Evolutionary conservation across 1,140 invertebrate genomes (phyloP), one percentile per base, ranked within the genome.

Genomic region (Drosophila melanica): DNA sequence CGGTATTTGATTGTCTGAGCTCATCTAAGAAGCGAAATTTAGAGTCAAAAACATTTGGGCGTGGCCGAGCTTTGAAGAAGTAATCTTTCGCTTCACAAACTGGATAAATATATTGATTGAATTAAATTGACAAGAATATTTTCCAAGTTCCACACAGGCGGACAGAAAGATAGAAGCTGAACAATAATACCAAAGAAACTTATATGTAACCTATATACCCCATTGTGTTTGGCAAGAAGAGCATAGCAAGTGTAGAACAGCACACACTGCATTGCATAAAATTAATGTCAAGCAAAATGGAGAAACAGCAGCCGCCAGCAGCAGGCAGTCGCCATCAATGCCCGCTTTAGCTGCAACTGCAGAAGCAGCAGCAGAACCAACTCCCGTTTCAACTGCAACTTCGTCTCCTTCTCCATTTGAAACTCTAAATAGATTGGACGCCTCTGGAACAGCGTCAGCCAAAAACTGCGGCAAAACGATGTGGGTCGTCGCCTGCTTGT

Each of bases 271-370:
- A 65, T 75, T 69, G 82, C 81, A 86, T 86, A 87, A 86, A 86
- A 87, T 86, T 86, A 86, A 86, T 86, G 82, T 86, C 79, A 82
- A 82, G 75, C 82, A 82, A 86, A 86, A 86, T 86, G 75, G 77
- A 80, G 75, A 75, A 81, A 74, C 73, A 76, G 63, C 60, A 63
- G 64, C 35, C n/a, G 69, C 35, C 69, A 51, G 57, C 48, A 69
- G 57, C 66, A 69, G 55, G 57, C 65, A 60, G 71, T 54, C 65
- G 57, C 48, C 71, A 73, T 64, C 68, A 71, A 69, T 69, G 66
- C 39, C 66, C 58, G 45, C 62, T 65, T 37, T 39, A 65, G 23
- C 14, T 37, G 35, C 20, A 44, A 39, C 48, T 30, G 35, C 16
- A 53, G 48, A 39, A 45, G 42, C 58, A 55, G 37, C 16, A 27